Conservation (phyloP, 2,113 vertebrate species). For the Irena cyanogastra region DNA sequence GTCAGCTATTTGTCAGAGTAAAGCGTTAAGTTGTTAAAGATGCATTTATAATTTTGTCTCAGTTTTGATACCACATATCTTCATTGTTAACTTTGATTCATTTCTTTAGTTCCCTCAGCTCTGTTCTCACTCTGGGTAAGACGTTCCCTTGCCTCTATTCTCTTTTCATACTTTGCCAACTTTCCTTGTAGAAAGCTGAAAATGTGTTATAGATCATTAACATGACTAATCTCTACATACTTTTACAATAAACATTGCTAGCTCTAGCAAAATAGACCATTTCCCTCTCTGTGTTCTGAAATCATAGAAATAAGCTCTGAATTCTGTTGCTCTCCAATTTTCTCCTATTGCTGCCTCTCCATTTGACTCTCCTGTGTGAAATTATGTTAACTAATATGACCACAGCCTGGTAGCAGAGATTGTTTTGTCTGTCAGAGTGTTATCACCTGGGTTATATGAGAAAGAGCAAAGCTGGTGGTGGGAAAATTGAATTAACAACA, state of each 20-base stretch:
- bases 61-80: neutral
- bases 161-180: neutral
- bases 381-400: neutral
- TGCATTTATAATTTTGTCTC: neutral
- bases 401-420: neutral
- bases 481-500: neutral
- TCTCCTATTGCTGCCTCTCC: neutral
- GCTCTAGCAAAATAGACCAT: neutral
- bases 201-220: neutral
- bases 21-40: fast-evolving
- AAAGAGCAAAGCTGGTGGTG: neutral
- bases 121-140: neutral
- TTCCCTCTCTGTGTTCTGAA: neutral
- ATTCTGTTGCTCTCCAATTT: neutral
- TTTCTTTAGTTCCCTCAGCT: neutral
- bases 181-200: neutral
- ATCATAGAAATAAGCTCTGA: neutral
- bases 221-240: neutral
- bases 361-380: neutral
- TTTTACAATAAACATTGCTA: neutral
- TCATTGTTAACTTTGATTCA: neutral
- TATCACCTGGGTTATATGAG: neutral
- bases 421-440: neutral
- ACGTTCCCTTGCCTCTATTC: neutral
- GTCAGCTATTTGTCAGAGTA: neutral